phyloP scores from a whole-genome alignment of 2,113 vertebrate genomes.

The Halichoerus grypus region DNA sequence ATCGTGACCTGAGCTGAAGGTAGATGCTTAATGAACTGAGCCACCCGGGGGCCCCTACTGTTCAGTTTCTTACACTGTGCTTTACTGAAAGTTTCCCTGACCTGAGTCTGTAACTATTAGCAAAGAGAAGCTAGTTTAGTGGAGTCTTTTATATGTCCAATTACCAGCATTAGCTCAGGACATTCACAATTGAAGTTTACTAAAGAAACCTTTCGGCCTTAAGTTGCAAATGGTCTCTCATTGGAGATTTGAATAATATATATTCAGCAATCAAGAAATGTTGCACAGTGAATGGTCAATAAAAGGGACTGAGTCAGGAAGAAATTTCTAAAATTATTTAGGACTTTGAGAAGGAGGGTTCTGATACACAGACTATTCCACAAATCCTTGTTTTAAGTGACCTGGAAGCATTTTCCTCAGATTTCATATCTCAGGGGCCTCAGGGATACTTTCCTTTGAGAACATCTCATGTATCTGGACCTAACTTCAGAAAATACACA shows the following conservation, averaged over 20 bases:
- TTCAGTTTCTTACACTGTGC: not conserved
- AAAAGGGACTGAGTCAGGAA: not conserved
- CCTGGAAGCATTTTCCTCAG: not conserved
- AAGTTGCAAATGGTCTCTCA: not conserved
- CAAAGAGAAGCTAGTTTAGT: not conserved
- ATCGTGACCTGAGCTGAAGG: not conserved
- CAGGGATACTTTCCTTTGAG: not conserved
- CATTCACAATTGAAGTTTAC: constrained; percentile 30
- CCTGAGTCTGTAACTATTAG: not conserved
- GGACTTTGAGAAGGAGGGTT: not conserved
- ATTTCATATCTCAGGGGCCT: not conserved
- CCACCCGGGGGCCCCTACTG: not conserved
- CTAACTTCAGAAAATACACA: constrained; percentile 53
- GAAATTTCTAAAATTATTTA: not conserved
- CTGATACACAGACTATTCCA: not conserved
- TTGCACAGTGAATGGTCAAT: not conserved
- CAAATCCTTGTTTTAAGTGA: not conserved
- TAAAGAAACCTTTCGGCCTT: not conserved
- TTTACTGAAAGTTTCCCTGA: constrained; percentile 29
- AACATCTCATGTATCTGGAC: not conserved
- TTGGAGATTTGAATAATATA: not conserved
- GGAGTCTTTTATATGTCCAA: not conserved
- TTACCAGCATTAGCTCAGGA: constrained; percentile 10
- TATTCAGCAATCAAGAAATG: not conserved
- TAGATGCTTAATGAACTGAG: not conserved